Evolutionary conservation across 2,113 vertebrate species (phyloP).

Genomic region (Chloropsis cyanopogon): DNA sequence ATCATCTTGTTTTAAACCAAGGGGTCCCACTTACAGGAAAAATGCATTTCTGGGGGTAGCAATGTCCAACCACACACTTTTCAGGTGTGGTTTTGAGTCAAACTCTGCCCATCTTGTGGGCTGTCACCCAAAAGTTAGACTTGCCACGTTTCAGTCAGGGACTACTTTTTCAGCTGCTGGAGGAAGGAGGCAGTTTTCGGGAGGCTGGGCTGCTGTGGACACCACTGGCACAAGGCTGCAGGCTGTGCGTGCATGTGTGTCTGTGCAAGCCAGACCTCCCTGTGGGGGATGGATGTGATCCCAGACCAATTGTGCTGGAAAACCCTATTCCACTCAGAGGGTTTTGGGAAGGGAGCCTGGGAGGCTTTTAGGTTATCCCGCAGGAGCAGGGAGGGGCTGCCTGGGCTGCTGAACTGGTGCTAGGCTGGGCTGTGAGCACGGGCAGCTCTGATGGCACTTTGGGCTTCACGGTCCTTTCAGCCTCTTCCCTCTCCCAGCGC

Average conservation of each 20-base stretch:
- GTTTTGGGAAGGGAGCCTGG: not conserved
- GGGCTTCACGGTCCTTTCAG: not conserved
- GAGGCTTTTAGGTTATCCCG: not conserved
- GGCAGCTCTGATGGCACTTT: not conserved
- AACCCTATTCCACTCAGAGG: not conserved
- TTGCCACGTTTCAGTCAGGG: not conserved
- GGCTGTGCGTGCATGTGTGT: not conserved
- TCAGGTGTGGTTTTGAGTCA: not conserved
- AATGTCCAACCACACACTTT: not conserved
- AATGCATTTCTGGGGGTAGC: not conserved
- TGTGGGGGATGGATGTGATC: accelerated
- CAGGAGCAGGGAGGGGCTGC: accelerated
- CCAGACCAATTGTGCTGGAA: not conserved
- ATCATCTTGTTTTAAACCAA: not conserved
- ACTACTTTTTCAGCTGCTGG: not conserved
- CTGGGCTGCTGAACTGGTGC: not conserved
- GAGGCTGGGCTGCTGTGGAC: not conserved
- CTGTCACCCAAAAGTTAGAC: not conserved
- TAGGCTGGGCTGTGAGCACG: not conserved
- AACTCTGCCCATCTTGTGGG: not conserved
- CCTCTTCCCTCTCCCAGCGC: not conserved
- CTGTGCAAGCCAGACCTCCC: not conserved
- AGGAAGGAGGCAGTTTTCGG: not conserved
- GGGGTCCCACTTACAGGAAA: accelerated
- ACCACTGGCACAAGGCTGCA: not conserved